Evolutionary conservation across 2,113 vertebrate species (phyloP).

Genomic region (Megaceryle torquata): DNA sequence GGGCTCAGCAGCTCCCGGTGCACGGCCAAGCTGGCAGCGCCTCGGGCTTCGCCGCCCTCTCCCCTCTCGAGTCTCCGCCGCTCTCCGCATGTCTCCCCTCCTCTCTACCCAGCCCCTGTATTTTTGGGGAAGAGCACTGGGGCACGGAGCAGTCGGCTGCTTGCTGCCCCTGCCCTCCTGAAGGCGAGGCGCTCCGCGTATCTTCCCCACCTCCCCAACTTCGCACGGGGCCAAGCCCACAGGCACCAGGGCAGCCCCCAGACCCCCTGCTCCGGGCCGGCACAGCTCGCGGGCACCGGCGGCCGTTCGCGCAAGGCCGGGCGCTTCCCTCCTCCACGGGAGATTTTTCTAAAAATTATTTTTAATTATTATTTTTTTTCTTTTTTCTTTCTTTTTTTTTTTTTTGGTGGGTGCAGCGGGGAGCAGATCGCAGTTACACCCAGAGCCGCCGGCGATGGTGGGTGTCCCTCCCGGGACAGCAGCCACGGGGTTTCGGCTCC

Average conservation of each 20-base stretch:
- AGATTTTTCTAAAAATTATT: no score
- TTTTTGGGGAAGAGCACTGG: not conserved
- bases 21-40: not conserved
- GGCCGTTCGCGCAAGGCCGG: not conserved
- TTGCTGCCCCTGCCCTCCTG: not conserved
- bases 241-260: not conserved
- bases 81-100: not conserved
- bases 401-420: not conserved
- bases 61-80: not conserved
- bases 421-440: not conserved
- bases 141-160: not conserved
- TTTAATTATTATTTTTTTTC: no score
- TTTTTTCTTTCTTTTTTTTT: no score
- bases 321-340: not conserved
- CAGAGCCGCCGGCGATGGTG: not conserved
- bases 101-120: not conserved
- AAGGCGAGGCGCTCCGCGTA: not conserved
- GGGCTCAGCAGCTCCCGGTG: not conserved
- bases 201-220: not conserved
- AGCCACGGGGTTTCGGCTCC: not conserved
- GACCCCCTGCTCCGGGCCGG: not conserved
- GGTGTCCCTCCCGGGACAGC: not conserved
- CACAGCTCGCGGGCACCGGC: not conserved
- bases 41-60: not conserved
- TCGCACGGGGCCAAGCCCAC: not conserved